Evolutionary conservation across 2,888 invertebrate genomes (phyloP), one percentile per base, ranked within the genome.

Genomic region (Embidobia sp.): DNA sequence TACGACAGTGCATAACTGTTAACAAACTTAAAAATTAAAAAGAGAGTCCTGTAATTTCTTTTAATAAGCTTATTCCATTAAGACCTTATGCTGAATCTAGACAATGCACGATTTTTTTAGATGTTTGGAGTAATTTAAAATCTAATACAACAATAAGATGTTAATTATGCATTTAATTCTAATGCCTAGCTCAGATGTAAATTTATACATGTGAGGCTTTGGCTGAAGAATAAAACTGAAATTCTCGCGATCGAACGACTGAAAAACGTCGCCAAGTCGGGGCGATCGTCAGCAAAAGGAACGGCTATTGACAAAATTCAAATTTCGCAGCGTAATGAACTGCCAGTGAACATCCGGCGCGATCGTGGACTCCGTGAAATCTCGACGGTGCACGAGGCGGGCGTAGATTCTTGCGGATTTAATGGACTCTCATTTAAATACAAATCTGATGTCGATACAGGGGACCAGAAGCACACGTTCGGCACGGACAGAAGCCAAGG

Each of bases 381-480:
- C 57, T 42, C 72, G 63, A 57, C 16, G 78, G 42, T 26, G 69
- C 63, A 66, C 78, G 18, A 74, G 69, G 61, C 66, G 55, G 70
- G 59, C 88, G 86, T 88, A 90, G 89, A 89, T 90, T 85, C 86
- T 82, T 80, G 80, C 81, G 83, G 85, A 86, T 75, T 87, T 89
- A 88, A 90, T 88, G 87, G 87, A 83, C 82, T 85, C 89, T 90
- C 89, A 89, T 90, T 90, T 90, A 88, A 89, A 89, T 89, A 89
- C 87, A 89, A 88, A 89, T 89, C 88, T 89, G 86, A 83, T 86
- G 85, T 84, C 86, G 86, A 89, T 88, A 88, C 87, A 86, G 81
- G 82, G 37, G 16, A 77, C 76, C 51, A 57, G 73, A 70, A 75
- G 57, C 49, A 75, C 66, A 76, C 75, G 77, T 72, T 77, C 64